Evolutionary conservation across 2,113 vertebrate genomes (phyloP).

Genomic region (Alligator sinensis): DNA sequence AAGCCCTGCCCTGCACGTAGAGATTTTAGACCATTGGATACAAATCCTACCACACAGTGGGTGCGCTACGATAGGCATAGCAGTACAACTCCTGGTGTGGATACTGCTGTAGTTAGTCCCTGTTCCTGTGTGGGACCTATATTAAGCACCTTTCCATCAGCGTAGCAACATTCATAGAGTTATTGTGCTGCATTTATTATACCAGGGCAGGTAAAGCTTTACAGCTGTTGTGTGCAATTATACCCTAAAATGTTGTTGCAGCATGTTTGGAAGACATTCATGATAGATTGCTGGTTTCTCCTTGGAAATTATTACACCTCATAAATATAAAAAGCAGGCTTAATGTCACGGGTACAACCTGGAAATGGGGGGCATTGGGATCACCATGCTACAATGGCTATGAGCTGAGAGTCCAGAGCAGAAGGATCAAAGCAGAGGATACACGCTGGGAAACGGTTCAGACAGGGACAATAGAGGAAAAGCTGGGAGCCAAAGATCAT

Average conservation of each 20-base stretch:
- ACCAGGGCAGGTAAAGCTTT: not conserved
- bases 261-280: not conserved
- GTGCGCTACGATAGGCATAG: conserved; percentile 1
- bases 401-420: too few relatives aligned
- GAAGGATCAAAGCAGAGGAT: too few relatives aligned
- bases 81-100: not conserved
- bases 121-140: not conserved
- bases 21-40: not conserved
- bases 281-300: not conserved
- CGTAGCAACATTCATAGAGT: not conserved
- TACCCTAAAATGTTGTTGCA: not conserved
- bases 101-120: not conserved
- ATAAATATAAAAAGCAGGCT: not conserved
- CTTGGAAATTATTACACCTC: not conserved
- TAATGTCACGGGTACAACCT: too few relatives aligned
- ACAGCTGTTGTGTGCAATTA: not conserved
- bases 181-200: not conserved
- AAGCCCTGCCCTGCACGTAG: not conserved
- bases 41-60: not conserved
- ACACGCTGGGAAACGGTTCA: too few relatives aligned
- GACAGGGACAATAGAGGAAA: too few relatives aligned
- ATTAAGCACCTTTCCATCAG: not conserved
- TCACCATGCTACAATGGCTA: too few relatives aligned
- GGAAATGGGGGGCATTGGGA: too few relatives aligned
- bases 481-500: too few relatives aligned